Percentiles rank a stretch among this genome's conserved stretches.
Conservation (phyloP, 2,888 invertebrate genomes). For the Ormyrus nitidulus region DNA sequence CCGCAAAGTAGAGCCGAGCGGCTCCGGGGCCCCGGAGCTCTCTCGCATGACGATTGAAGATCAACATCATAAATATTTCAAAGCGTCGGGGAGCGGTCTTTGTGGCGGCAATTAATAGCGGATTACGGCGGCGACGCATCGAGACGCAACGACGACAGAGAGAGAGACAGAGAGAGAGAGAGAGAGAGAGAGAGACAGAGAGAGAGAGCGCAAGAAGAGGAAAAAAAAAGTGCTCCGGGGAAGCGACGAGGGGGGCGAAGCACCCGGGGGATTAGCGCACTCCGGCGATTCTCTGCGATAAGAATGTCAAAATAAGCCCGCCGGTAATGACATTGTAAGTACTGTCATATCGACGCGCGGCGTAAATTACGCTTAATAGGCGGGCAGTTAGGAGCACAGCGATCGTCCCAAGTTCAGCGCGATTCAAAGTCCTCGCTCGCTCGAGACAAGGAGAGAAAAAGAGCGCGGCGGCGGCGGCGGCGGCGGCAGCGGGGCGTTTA, state of each 20-base stretch:
- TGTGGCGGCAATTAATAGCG: constrained; percentile 74
- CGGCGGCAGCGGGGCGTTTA: constrained; percentile 20
- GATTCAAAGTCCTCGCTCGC: background rate
- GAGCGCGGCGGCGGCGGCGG: no score
- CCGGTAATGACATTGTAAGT: constrained; percentile 73
- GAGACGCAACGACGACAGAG: constrained; percentile 35
- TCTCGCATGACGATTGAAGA: constrained; percentile 51
- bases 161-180: constrained; percentile 41
- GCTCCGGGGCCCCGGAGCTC: background rate
- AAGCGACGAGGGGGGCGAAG: constrained; percentile 57
- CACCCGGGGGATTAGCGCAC: constrained; percentile 73
- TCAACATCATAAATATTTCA: constrained; percentile 57
- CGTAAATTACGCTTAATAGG: constrained; percentile 61
- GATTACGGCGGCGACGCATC: constrained; percentile 65
- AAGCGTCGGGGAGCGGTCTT: constrained; percentile 57
- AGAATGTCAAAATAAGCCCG: constrained; percentile 75
- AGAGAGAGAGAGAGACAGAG: constrained; percentile 34
- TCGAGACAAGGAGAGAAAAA: background rate
- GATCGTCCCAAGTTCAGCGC: constrained; percentile 11
- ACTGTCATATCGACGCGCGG: background rate
- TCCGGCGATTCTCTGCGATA: constrained; percentile 71
- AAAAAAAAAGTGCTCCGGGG: constrained; percentile 49
- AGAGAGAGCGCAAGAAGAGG: constrained; percentile 4
- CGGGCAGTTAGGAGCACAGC: background rate
- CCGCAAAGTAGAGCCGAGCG: constrained; percentile 12